Conservation (phyloP, 1,140 invertebrate genomes). For the Drosophila nasuta region DNA sequence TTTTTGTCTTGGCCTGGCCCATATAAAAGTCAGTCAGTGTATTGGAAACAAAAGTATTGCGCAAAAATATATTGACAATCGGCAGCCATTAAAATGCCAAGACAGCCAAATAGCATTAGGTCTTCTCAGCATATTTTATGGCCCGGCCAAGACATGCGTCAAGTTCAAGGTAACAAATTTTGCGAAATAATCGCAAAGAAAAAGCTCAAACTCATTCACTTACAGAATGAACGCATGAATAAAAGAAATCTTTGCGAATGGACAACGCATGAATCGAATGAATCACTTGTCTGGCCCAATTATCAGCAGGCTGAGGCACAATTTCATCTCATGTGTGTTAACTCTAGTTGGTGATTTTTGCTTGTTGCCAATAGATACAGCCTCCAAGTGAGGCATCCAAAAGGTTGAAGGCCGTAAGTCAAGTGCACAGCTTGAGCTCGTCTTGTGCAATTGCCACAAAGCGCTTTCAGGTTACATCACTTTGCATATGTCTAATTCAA, state of each 20-base stretch:
- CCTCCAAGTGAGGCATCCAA: not conserved
- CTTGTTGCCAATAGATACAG: constrained; percentile 11
- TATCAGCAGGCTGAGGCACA: constrained; percentile 3
- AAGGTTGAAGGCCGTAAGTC: constrained; percentile 21
- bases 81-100: constrained; percentile 48
- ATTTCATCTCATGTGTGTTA: constrained; percentile 8
- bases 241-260: not conserved
- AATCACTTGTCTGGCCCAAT: constrained; percentile 30
- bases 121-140: constrained; percentile 41
- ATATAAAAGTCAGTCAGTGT: constrained; percentile 28
- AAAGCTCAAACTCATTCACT: not conserved
- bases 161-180: constrained; percentile 49
- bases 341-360: not conserved
- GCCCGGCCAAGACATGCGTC: constrained; percentile 38
- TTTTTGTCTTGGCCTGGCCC: constrained; percentile 17
- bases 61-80: constrained; percentile 50
- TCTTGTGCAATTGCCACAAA: constrained; percentile 6
- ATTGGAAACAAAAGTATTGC: constrained; percentile 47
- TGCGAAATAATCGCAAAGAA: constrained; percentile 7
- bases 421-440: not conserved
- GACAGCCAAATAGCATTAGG: constrained; percentile 41
- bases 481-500: constrained; percentile 1
- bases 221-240: not conserved
- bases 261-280: constrained; percentile 1
- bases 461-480: not conserved